phyloP scores from a whole-genome alignment of 30 jellyfish, hydroid and myxozoan species.

The Aurelia aurita complex sp. Pacific region DNA sequence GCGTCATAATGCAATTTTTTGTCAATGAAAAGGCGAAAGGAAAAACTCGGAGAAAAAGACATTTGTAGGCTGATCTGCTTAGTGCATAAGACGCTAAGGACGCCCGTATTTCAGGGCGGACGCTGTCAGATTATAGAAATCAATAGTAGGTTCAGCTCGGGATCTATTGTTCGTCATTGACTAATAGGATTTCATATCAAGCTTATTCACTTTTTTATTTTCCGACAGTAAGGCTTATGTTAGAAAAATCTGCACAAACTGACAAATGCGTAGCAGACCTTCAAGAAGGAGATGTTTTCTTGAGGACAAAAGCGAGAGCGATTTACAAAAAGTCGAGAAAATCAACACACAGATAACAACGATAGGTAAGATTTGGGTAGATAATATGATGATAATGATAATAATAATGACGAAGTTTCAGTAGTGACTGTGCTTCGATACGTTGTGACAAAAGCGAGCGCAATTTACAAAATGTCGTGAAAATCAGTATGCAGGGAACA shows the following conservation, averaged over 20 bases:
- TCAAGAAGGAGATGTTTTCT: conserved; percentile 33
- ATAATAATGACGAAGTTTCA: no score
- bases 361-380: neutral
- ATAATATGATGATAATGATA: no score
- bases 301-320: conserved; percentile 21
- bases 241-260: conserved; percentile 37
- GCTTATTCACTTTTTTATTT: conserved; percentile 56
- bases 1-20: conserved; percentile 1
- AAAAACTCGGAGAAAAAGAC: conserved; percentile 18
- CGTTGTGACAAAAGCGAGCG: no score
- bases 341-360: neutral
- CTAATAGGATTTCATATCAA: conserved; percentile 56
- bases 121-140: conserved; percentile 66
- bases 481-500: no score
- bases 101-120: conserved; percentile 75
- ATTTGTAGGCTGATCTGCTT: conserved; percentile 48
- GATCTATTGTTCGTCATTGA: conserved; percentile 46
- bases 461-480: no score
- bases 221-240: conserved; percentile 65
- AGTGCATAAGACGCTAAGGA: conserved; percentile 41
- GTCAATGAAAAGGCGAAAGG: conserved; percentile 23
- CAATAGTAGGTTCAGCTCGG: conserved; percentile 68
- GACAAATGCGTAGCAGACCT: conserved; percentile 35
- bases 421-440: no score
- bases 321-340: neutral